Evolutionary conservation across 2,888 invertebrate genomes (phyloP), one percentile per base, ranked within the genome.

Genomic region (Ennomos fuscantarius): DNA sequence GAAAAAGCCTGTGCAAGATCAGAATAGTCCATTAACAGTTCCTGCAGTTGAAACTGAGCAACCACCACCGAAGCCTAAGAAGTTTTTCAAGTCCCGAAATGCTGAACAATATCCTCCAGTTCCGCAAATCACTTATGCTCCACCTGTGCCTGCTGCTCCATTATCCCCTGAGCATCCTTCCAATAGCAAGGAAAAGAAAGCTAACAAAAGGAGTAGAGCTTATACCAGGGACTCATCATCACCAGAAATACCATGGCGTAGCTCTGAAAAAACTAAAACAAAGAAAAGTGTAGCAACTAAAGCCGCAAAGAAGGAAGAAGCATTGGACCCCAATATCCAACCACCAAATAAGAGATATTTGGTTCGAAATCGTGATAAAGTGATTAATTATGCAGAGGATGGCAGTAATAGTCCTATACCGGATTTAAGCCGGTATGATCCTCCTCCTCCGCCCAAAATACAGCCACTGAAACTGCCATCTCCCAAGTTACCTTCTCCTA

Each of bases 81-180:
- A 97, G 81, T 97, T 97, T 85, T 97, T 97, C 81, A 97, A 97
- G 81, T 97, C 97, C 78, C 95, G 96, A 49, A 96, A 96, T 85
- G 93, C 94, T 13, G 94, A 95, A 66, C 89, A 93, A 2, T 93
- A 93, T 59, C 94, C 94, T 57, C 86, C 89, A 62, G 89, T 92
- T 60, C 92, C 93, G 64, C 92, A 92, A 68, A 92, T 92, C 43
- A 91, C 89, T 37, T 92, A 92, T 81, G 93, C 92, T 56, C 92
- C 93, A 51, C 89, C 92, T 43, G 87, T 86, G 65, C 79, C 88
- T 60, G 87, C 87, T 57, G 87, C 88, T 52, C 87, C 92, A 37
- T 74, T 90, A 13, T 91, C 92, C 37, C 91, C 92, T 44, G 90
- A 92, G 70, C 90, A 90, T 68, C 74, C 87, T 45, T 88, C 86